Conservation (phyloP, 1,140 invertebrate genomes). For the Drosophila asahinai region DNA sequence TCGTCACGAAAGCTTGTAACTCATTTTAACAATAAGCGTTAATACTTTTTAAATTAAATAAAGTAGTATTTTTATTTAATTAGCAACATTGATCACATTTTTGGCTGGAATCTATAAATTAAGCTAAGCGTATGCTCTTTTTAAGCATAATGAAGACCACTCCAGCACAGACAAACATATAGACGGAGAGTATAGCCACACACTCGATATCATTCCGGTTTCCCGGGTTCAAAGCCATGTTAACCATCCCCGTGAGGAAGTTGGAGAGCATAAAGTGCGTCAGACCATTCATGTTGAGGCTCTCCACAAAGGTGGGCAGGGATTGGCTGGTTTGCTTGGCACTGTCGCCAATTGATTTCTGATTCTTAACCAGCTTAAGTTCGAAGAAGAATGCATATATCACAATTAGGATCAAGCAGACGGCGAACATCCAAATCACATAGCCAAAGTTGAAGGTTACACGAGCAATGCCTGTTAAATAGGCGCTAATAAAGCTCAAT, state of each 20-base stretch:
- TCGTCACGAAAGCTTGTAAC: not conserved
- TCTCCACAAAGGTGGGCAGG: conserved; percentile 53
- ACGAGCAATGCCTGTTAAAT: conserved; percentile 51
- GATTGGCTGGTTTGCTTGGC: not conserved
- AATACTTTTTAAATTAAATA: not conserved
- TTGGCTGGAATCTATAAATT: not conserved
- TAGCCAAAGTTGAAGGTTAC: conserved; percentile 68
- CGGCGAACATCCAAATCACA: conserved; percentile 38
- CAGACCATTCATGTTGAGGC: conserved; percentile 65
- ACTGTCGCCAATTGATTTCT: conserved; percentile 2
- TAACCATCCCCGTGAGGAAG: conserved; percentile 67
- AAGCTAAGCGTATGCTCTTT: conserved; percentile 63
- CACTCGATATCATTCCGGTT: conserved; percentile 26
- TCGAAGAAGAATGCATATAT: conserved; percentile 59
- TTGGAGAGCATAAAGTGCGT: conserved; percentile 67
- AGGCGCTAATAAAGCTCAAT: conserved; percentile 21
- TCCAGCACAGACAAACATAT: conserved; percentile 48
- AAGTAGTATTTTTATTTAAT: not conserved
- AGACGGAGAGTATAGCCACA: conserved; percentile 54
- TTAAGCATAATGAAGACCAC: conserved; percentile 54
- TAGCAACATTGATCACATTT: conserved; percentile 18
- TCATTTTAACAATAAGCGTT: conserved; percentile 4
- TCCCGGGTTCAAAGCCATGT: conserved; percentile 51
- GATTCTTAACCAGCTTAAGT: conserved; percentile 12
- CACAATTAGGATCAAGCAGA: conserved; percentile 30